Evolutionary conservation across 2,113 vertebrate species (phyloP).

Genomic region (Amphilophus citrinellus): DNA sequence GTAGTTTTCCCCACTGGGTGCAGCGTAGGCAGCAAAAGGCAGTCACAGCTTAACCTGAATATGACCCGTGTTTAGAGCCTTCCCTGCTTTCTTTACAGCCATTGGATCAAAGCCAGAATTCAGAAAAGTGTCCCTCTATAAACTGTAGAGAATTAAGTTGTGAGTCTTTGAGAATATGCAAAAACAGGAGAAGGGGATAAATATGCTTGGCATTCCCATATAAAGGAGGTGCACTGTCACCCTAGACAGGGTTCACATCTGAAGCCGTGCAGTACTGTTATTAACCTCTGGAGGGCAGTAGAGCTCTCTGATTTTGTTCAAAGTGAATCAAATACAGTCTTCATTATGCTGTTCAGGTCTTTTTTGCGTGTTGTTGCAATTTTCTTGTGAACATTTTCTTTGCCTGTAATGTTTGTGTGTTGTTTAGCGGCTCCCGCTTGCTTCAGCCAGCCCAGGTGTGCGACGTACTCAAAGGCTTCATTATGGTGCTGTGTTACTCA

Average conservation of each 20-base stretch:
- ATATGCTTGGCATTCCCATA: not conserved
- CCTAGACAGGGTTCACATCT: not conserved
- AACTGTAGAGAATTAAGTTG: not conserved
- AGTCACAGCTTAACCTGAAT: too few species aligned
- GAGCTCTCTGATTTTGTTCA: not conserved
- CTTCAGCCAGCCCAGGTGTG: slow-evolving; percentile 98
- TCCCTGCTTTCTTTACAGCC: not conserved
- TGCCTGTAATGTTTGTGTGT: slow-evolving; percentile 25
- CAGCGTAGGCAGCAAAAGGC: not conserved
- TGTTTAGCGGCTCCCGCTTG: slow-evolving; percentile 89
- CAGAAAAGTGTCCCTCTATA: not conserved
- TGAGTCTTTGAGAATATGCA: not conserved
- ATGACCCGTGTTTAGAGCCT: not conserved
- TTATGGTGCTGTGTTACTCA: slow-evolving; percentile 95
- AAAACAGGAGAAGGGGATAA: not conserved
- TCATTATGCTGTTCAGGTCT: not conserved
- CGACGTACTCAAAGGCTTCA: slow-evolving; percentile 95
- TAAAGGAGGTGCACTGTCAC: not conserved
- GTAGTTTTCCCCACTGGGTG: too few species aligned
- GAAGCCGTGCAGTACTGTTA: not conserved
- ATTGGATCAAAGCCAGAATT: not conserved
- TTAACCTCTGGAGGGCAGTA: slow-evolving; percentile 47
- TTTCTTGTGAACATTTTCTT: not conserved
- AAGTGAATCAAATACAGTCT: not conserved
- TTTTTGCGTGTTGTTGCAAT: not conserved